Conservation (phyloP, 2,797 vertebrate genomes). For the Sarcoramphus papa region DNA sequence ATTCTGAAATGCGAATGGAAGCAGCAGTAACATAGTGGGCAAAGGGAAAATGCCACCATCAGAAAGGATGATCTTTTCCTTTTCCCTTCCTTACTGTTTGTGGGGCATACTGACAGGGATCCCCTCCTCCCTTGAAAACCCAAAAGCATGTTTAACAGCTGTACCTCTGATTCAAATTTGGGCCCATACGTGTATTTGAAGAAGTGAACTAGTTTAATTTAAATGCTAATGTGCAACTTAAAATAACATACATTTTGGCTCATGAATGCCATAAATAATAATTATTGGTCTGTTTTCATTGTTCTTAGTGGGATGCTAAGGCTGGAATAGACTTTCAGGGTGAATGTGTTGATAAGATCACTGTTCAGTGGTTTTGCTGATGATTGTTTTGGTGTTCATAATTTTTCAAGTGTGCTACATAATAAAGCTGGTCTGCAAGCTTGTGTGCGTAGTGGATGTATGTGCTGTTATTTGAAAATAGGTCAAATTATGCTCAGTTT, state of each 20-base stretch:
- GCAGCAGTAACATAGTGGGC: neutral
- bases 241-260: neutral
- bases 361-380: neutral
- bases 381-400: neutral
- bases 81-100: neutral
- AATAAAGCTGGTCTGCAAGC: neutral
- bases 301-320: neutral
- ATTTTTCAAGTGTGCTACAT: neutral
- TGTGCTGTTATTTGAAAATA: neutral
- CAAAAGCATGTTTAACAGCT: neutral
- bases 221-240: neutral
- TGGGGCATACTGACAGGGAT: neutral
- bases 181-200: neutral
- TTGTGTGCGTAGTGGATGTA: neutral
- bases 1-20: neutral
- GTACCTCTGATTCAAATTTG: neutral
- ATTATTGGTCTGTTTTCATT: neutral
- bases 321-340: neutral
- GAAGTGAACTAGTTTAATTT: neutral
- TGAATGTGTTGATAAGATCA: neutral
- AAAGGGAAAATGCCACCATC: neutral
- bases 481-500: neutral
- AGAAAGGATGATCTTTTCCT: neutral
- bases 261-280: neutral
- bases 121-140: neutral